Conservation (phyloP, 2,888 invertebrate genomes). For the Sympetrum striolatum region DNA sequence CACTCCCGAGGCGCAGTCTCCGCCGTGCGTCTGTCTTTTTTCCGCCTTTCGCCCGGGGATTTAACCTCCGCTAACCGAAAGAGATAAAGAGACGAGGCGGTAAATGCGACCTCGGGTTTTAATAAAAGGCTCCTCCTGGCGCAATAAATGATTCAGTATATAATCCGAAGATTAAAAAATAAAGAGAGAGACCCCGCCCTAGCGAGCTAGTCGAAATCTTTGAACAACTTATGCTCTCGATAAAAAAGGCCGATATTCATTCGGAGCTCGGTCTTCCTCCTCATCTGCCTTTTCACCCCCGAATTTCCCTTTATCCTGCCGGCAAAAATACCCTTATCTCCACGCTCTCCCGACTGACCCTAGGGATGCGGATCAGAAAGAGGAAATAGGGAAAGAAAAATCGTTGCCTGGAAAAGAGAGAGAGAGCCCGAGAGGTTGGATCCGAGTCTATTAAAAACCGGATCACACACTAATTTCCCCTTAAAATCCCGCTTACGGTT, state of each 20-base stretch:
- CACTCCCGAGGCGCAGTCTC: neutral
- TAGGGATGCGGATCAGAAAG: neutral
- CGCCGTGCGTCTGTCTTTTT: neutral
- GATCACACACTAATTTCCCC: slow-evolving; percentile 30
- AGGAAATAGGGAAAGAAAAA: neutral
- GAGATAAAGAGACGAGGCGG: neutral
- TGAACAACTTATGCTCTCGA: slow-evolving; percentile 35
- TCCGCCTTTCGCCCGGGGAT: neutral
- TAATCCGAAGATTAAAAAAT: slow-evolving; percentile 31
- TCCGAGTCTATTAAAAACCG: slow-evolving; percentile 24
- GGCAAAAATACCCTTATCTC: neutral
- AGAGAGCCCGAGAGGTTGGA: neutral
- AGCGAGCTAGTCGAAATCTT: slow-evolving; percentile 21
- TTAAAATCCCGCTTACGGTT: slow-evolving; percentile 31
- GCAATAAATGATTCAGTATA: slow-evolving; percentile 29
- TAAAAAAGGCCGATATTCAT: slow-evolving; percentile 28
- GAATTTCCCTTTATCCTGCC: neutral
- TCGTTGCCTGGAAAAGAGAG: neutral
- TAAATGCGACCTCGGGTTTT: slow-evolving; percentile 32
- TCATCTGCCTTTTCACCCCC: neutral
- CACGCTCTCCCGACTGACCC: neutral
- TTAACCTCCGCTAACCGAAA: neutral
- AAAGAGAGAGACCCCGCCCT: neutral
- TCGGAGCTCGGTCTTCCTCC: neutral
- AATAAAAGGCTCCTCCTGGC: slow-evolving; percentile 24